phyloP scores from a whole-genome alignment of 2,113 vertebrate genomes.

The Onychorhynchus coronatus region DNA sequence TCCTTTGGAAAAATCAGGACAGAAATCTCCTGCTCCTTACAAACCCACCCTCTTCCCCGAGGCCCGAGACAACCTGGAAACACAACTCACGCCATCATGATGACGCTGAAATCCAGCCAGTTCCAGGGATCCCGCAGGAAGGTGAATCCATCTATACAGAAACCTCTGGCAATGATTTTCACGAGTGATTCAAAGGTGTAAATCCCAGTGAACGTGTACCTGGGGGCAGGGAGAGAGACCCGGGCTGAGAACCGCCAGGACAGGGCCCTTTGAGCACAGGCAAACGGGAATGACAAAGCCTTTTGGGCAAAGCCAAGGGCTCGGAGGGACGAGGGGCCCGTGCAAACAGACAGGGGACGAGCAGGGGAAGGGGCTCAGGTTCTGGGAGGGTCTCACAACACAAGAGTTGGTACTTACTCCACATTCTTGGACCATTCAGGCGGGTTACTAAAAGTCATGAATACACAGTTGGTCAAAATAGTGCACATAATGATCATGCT shows the following conservation, averaged over 20 bases:
- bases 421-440: constrained; percentile 99
- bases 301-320: neutral
- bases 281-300: too few species aligned
- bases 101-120: constrained; percentile 99
- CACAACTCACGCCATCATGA: constrained; percentile 97
- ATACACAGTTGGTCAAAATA: constrained; percentile 99
- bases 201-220: constrained; percentile 98
- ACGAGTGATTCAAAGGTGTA: constrained; percentile 98
- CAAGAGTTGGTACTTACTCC: constrained; percentile 83
- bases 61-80: neutral
- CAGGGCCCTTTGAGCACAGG: fast-evolving
- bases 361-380: neutral
- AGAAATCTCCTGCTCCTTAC: neutral
- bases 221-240: constrained; percentile 30
- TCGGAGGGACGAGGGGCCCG: fast-evolving
- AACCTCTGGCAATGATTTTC: constrained; percentile 96
- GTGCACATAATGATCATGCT: constrained; percentile 99
- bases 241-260: fast-evolving
- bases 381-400: neutral
- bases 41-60: neutral
- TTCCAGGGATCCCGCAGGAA: constrained; percentile 97
- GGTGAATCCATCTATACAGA: constrained; percentile 95
- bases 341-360: fast-evolving
- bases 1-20: neutral
- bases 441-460: constrained; percentile 99